Evolutionary conservation across 1,140 invertebrate species (phyloP).

Genomic region (Drosophila nigrodunni): DNA sequence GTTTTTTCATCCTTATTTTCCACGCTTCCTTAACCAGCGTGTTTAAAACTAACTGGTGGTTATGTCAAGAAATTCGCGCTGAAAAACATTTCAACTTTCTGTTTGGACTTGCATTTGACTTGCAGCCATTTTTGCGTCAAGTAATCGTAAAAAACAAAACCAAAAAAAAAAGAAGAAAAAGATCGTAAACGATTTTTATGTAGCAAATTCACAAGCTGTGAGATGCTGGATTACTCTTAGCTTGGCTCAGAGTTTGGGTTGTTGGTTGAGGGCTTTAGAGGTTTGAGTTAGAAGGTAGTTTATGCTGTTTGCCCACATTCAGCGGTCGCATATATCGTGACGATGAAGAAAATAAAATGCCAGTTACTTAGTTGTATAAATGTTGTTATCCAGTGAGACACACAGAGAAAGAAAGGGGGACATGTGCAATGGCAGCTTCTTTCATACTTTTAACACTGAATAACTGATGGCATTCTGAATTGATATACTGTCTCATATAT

Average conservation of each 20-base stretch:
- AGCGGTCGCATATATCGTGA: constrained; percentile 67
- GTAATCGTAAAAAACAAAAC: constrained; percentile 62
- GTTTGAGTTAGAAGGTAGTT: constrained; percentile 3
- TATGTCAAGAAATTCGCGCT: constrained; percentile 58
- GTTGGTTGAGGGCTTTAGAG: not conserved
- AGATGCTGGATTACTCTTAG: constrained; percentile 14
- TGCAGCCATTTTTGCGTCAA: constrained; percentile 57
- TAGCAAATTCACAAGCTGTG: constrained; percentile 28
- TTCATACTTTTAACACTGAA: constrained; percentile 1
- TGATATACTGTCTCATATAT: constrained; percentile 4
- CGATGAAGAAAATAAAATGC: constrained; percentile 69
- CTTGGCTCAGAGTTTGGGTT: not conserved
- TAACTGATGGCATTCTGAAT: constrained; percentile 16
- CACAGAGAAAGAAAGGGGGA: not conserved
- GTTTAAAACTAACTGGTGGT: constrained; percentile 21
- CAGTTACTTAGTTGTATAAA: constrained; percentile 76
- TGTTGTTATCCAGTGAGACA: constrained; percentile 38
- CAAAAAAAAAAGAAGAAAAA: too few species aligned
- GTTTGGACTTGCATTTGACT: constrained; percentile 68
- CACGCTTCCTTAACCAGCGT: not conserved
- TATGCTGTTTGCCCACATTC: constrained; percentile 40
- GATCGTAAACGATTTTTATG: constrained; percentile 70
- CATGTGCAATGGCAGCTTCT: constrained; percentile 15
- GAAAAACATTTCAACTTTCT: constrained; percentile 66
- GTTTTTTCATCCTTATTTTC: not conserved